Evolutionary conservation across 2,888 invertebrate species (phyloP).

Genomic region (Lobophora halterata): DNA sequence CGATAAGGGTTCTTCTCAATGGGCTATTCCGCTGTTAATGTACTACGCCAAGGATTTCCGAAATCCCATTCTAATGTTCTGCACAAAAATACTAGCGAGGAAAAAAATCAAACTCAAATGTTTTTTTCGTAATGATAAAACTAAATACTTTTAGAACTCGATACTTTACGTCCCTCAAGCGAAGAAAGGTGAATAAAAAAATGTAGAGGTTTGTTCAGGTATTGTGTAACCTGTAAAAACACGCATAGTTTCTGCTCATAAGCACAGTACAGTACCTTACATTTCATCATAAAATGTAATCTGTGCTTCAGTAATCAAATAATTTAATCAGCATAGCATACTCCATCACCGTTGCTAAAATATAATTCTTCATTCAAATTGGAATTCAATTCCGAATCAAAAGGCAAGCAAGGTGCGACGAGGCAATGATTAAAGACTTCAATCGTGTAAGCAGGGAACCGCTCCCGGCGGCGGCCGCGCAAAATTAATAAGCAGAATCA

Average conservation of each 20-base stretch:
- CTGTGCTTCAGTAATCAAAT: too few relatives aligned
- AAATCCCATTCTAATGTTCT: slow-evolving; percentile 40
- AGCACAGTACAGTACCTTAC: too few relatives aligned
- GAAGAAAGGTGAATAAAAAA: too few relatives aligned
- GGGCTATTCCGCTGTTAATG: slow-evolving; percentile 47
- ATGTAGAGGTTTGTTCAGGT: too few relatives aligned
- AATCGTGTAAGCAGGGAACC: slow-evolving; percentile 64
- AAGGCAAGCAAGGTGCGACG: slow-evolving; percentile 18
- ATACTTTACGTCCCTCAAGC: too few relatives aligned
- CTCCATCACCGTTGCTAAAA: too few relatives aligned
- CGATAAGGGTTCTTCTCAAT: slow-evolving; percentile 52
- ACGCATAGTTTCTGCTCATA: too few relatives aligned
- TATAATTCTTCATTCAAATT: neutral
- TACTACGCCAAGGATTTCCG: slow-evolving; percentile 41
- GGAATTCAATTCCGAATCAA: slow-evolving; percentile 19
- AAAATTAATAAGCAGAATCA: slow-evolving; percentile 75
- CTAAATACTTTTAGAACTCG: too few relatives aligned
- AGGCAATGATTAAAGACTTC: slow-evolving; percentile 53
- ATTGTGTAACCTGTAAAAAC: too few relatives aligned
- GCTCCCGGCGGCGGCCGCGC: slow-evolving; percentile 55
- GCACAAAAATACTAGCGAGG: slow-evolving; percentile 30
- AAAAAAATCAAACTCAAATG: slow-evolving; percentile 16
- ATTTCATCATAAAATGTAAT: too few relatives aligned
- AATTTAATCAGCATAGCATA: too few relatives aligned
- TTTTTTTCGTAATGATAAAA: slow-evolving; percentile 3